Base-by-base conservation (phyloP, 2,888 invertebrate genomes). In the Chorisops tibialis region DNA sequence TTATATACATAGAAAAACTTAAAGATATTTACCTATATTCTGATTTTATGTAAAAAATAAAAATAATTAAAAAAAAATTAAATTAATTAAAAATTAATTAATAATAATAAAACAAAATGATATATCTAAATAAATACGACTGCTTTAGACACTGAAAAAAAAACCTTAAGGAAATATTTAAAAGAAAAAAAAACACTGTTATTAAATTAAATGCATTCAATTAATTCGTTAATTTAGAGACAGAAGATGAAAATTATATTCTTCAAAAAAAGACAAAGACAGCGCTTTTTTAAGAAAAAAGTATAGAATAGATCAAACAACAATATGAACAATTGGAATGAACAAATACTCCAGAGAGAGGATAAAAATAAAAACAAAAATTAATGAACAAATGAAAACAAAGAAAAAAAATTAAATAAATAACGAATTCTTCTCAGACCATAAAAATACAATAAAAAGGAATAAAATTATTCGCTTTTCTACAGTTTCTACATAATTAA, bases 1-100 rank as follows among this genome's bases (percentile, higher is more conserved):
- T 21, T 50, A 51, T 54, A 54, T 54, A 14, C 41, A 21, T 39
- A 39, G 37, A 18, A n/a, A 37, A 14, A 41, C 41, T 16, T 58
- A 22, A 24, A 43, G 11, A 59, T 59, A 37, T 37, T 48, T 21
- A 19, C 21, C 19, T 59, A 37, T 22, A 37, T 59, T 30, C 11
- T 18, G 47, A 59, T 30, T 30, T 30, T 30, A 30, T 30, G 30
- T 30, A 30, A 30, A 41, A 14, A 41, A 41, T 6, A 14, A 41
- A n/a, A 41, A 14, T 6, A 41, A 41, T 41, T 41, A 41, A 41
- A 41, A 41, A 41, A 41, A 16, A 41, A 41, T 16, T 16, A 16
- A 41, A 41, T 16, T 5, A 16, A 41, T 16, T n/a, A 41, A 41
- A 2, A 37, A 37, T 37, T 37, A 9, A 41, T 41, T 41, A 41